These are phyloP conservation scores for Hermaeophaga mercurialis DNA, from an alignment of 2,888 invertebrate species.

Conservation along the genomic window DNA sequence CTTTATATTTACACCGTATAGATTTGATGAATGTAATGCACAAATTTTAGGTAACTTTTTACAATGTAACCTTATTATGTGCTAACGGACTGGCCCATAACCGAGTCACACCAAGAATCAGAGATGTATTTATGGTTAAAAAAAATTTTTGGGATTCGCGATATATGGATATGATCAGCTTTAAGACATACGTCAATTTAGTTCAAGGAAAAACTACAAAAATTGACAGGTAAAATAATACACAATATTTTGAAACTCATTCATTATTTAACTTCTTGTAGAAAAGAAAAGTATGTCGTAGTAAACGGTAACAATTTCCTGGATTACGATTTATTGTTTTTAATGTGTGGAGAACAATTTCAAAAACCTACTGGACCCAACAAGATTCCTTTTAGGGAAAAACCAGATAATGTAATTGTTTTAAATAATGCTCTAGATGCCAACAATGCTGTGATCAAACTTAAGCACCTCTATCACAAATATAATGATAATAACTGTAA, in stretches of 20 bases:
- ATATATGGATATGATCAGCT: constrained; percentile 63
- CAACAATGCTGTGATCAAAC: constrained; percentile 56
- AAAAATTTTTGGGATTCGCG: constrained; percentile 62
- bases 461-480: constrained; percentile 38
- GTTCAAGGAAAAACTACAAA: constrained; percentile 63
- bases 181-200: constrained; percentile 69
- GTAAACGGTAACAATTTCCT: constrained; percentile 57
- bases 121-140: constrained; percentile 61
- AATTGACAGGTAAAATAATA: constrained; percentile 31
- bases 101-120: constrained; percentile 49
- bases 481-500: constrained; percentile 27
- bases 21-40: background rate
- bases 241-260: no score
- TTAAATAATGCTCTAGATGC: constrained; percentile 66
- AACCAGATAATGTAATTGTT: constrained; percentile 66
- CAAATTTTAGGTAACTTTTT: constrained; percentile 64
- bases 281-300: constrained; percentile 65
- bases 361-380: constrained; percentile 57
- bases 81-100: constrained; percentile 63
- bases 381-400: constrained; percentile 45
- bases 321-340: constrained; percentile 63
- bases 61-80: constrained; percentile 73
- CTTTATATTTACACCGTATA: no score
- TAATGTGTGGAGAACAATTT: constrained; percentile 65
- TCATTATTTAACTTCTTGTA: constrained; percentile 19